Percentiles rank a stretch among this genome's conserved stretches.
These are phyloP conservation scores for Meganola albula DNA, from an alignment of 2,888 invertebrate genomes.

Conservation along the genomic window DNA sequence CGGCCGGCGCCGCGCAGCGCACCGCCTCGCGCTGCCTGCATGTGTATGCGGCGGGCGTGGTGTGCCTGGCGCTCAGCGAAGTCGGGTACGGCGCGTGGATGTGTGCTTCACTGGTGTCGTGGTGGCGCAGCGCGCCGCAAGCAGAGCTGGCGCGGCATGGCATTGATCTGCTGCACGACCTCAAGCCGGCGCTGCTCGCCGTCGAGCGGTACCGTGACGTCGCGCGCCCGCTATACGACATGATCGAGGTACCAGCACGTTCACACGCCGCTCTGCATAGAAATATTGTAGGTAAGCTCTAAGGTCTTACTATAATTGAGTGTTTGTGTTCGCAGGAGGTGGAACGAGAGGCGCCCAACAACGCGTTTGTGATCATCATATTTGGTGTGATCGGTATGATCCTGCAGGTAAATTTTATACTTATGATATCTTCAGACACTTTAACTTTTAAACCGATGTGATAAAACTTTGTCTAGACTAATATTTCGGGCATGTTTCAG, in stretches of 20 bases:
- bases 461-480: too few relatives aligned
- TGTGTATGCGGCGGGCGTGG: constrained; percentile 57
- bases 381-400: constrained; percentile 53
- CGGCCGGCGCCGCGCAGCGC: constrained; percentile 43
- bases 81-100: constrained; percentile 70
- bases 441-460: too few relatives aligned
- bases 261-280: neutral
- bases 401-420: constrained; percentile 62
- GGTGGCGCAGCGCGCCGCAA: constrained; percentile 65
- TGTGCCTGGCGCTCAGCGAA: constrained; percentile 57
- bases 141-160: constrained; percentile 67
- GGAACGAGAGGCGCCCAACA: constrained; percentile 68
- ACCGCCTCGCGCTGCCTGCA: constrained; percentile 34
- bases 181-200: constrained; percentile 68
- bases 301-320: too few relatives aligned
- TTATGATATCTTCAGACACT: too few relatives aligned
- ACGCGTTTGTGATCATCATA: constrained; percentile 57
- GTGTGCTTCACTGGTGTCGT: constrained; percentile 60
- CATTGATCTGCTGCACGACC: constrained; percentile 64
- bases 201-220: constrained; percentile 61
- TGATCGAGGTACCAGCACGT: constrained; percentile 52
- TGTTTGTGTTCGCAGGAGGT: constrained; percentile 51
- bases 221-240: constrained; percentile 58
- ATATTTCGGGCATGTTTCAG: constrained; percentile 37
- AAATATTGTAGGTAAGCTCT: too few relatives aligned